phyloP scores from a whole-genome alignment of 2,113 vertebrate species.

The Hippopotamus amphibius region DNA sequence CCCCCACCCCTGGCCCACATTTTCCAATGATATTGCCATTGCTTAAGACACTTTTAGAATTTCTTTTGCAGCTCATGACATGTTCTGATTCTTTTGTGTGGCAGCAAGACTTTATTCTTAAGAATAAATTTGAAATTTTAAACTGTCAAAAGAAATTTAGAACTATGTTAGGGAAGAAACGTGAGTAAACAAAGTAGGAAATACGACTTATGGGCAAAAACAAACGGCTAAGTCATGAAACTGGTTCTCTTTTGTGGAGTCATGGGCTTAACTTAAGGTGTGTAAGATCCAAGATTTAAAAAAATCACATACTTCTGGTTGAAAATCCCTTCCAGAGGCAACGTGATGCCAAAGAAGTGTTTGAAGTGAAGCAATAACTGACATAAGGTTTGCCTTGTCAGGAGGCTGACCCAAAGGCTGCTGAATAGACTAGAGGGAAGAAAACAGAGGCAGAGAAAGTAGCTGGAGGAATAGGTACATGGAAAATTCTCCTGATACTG shows the following conservation, averaged over 20 bases:
- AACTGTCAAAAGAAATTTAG: slow-evolving; percentile 35
- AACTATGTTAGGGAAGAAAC: background rate
- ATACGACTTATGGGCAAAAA: background rate
- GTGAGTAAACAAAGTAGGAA: background rate
- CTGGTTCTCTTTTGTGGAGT: background rate
- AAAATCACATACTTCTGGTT: background rate
- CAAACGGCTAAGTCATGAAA: slow-evolving; percentile 3
- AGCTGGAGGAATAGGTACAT: rapidly evolving
- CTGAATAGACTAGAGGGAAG: background rate
- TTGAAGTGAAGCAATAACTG: background rate
- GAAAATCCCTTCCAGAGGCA: background rate
- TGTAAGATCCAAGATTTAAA: background rate
- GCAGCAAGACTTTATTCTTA: background rate
- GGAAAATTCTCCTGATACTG: background rate
- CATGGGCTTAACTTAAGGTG: background rate
- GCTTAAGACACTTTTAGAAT: slow-evolving; percentile 44
- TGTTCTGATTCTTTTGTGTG: background rate
- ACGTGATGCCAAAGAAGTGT: background rate
- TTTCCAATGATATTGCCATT: slow-evolving; percentile 33
- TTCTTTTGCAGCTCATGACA: background rate
- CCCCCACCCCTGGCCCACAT: background rate
- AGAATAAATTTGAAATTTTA: background rate
- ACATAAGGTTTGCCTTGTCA: background rate
- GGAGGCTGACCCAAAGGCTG: background rate
- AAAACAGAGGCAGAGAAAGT: background rate